Evolutionary conservation across 92 coral and sea anemone species (phyloP).

Genomic region (Galaxea fascicularis): DNA sequence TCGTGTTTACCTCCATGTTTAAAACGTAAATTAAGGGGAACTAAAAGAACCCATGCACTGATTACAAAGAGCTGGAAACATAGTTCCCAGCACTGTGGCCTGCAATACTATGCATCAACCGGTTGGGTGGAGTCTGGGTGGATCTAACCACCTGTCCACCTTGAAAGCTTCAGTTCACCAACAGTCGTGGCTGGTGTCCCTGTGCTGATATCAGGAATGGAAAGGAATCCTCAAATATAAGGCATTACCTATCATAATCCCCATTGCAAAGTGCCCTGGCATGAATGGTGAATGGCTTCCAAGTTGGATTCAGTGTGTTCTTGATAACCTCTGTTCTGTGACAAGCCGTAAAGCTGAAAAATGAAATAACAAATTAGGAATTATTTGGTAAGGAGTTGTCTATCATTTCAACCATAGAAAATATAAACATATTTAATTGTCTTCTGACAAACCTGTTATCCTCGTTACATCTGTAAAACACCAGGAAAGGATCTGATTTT

Average conservation of each 20-base stretch:
- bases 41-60: too few relatives aligned
- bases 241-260: constrained; percentile 82
- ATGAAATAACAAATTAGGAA: not conserved
- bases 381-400: not conserved
- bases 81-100: too few relatives aligned
- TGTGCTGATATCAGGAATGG: too few relatives aligned
- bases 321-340: constrained; percentile 97
- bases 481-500: constrained; percentile 96
- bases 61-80: too few relatives aligned
- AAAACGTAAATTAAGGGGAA: too few relatives aligned
- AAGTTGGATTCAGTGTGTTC: constrained; percentile 92
- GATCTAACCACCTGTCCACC: too few relatives aligned
- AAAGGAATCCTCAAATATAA: too few relatives aligned
- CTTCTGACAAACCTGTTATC: constrained; percentile 79
- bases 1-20: too few relatives aligned
- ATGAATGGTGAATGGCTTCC: constrained; percentile 81
- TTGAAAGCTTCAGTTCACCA: too few relatives aligned
- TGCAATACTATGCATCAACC: too few relatives aligned
- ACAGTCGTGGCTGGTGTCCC: too few relatives aligned
- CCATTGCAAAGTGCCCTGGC: constrained; percentile 94
- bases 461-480: constrained; percentile 95
- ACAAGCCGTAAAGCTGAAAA: constrained; percentile 85
- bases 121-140: too few relatives aligned
- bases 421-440: not conserved
- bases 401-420: not conserved